Conservation (phyloP, 1,140 invertebrate genomes). For the Halictus rubicundus region DNA sequence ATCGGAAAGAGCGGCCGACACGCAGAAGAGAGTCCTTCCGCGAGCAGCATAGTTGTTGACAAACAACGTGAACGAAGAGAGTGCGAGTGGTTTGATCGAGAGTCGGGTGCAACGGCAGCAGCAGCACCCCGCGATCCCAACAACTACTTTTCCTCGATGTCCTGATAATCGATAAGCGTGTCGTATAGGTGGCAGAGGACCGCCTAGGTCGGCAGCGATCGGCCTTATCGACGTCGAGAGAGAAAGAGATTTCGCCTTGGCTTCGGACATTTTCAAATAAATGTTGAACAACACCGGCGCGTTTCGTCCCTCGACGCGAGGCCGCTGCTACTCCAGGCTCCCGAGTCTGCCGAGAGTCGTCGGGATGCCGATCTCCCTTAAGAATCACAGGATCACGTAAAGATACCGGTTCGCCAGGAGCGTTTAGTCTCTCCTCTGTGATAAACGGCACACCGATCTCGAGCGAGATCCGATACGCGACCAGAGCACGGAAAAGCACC, state of each 20-base stretch:
- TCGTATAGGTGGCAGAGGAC: conserved; percentile 53
- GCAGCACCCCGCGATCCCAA: conserved; percentile 52
- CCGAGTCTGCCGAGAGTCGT: conserved; percentile 32
- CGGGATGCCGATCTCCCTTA: conserved; percentile 73
- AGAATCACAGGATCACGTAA: conserved; percentile 77
- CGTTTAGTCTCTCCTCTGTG: no score
- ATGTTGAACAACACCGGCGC: conserved; percentile 53
- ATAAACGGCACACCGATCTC: no score
- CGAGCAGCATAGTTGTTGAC: conserved; percentile 53
- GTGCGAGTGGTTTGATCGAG: conserved; percentile 40
- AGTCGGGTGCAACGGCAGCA: conserved; percentile 42
- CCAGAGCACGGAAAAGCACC: conserved; percentile 6
- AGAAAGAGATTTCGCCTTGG: conserved; percentile 31
- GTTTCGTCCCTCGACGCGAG: conserved; percentile 53
- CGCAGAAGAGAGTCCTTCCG: no score
- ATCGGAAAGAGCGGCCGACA: background rate
- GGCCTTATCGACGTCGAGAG: conserved; percentile 57
- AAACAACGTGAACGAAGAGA: conserved; percentile 48
- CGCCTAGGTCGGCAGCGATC: conserved; percentile 57
- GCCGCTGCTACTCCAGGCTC: conserved; percentile 19
- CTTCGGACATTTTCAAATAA: conserved; percentile 50
- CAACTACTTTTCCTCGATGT: conserved; percentile 63
- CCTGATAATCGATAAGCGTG: conserved; percentile 71
- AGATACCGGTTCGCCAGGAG: background rate
- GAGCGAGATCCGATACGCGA: background rate